Evolutionary conservation across 2,888 invertebrate genomes (phyloP), one percentile per base, ranked within the genome.

Genomic region (Chymomyza caudatula): DNA sequence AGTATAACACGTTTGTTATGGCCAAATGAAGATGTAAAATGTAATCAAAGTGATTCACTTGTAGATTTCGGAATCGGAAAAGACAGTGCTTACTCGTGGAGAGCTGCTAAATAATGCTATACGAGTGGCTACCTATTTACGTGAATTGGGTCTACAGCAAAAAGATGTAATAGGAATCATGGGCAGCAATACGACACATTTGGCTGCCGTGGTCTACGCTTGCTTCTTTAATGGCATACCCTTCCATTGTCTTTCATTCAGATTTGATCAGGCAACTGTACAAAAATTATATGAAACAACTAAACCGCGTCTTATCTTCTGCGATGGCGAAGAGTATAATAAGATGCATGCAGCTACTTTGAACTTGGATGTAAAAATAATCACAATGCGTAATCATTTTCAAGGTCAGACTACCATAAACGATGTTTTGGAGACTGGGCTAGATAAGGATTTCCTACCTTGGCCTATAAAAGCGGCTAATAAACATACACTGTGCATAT

Each of bases 121-220:
- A 55, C 65, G 67, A 0, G 49, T 78, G 11, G 77, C 77, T 25
- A 69, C 63, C 44, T 64, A 69, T 29, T 29, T 77, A 37, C 57
- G 57, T 2, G 42, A 53, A 3, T 15, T 65, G 8, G 78, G 73
- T 2, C 55, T 82, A 4, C n/a, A 58, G 0, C 75, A 78, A 43
- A 66, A 73, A 8, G 82, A 85, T 60, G 63, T 82, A 19, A 68
- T 83, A 19, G 82, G 82, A 5, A 66, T 84, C 11, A 63, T 81
- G 4, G 79, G 74, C 0, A 62, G 68, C 4, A 85, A 87, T 58
- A 69, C 75, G 4, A 74, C 75, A 5, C 59, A 72, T 22, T 23
- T 85, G 4, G 74, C 79, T 0, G 74, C 85, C 1, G 47, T 81
- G 20, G 77, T 73, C 1, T 71, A 77, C n/a, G 83, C 65, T 4